These are phyloP conservation scores for Phalangium opilio DNA, from an alignment of 2,888 invertebrate genomes.

Conservation along the genomic window DNA sequence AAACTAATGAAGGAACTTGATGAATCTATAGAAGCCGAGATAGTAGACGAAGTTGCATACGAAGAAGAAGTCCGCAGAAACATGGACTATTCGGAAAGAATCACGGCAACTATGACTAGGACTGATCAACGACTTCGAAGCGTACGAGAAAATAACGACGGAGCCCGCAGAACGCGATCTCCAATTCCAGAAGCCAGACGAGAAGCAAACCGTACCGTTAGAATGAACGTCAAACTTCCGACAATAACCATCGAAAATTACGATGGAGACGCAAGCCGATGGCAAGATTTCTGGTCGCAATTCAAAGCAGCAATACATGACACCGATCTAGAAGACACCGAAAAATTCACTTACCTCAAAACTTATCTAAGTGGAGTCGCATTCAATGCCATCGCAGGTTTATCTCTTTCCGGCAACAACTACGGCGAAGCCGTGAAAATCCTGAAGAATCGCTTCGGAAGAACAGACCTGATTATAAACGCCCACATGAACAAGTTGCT, in stretches of 20 bases:
- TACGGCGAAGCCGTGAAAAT: slow-evolving; percentile 2
- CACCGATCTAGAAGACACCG: neutral
- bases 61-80: no score
- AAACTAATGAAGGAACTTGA: no score
- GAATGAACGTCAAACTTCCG: neutral
- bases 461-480: slow-evolving; percentile 1
- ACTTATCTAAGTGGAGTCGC: slow-evolving; percentile 3
- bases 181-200: no score
- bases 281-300: slow-evolving; percentile 3
- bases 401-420: slow-evolving; percentile 1
- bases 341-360: slow-evolving; percentile 6
- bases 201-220: no score
- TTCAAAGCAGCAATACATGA: slow-evolving; percentile 3
- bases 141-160: no score
- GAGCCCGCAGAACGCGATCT: no score
- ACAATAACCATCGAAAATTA: neutral
- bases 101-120: no score
- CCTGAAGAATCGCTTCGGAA: slow-evolving; percentile 2
- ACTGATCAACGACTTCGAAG: no score
- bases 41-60: no score
- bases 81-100: no score
- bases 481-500: slow-evolving; percentile 1
- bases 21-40: no score
- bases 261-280: neutral
- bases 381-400: neutral